A percentile compares a stretch with the other conserved stretches of the same genome.
Evolutionary conservation across 1,140 invertebrate species (phyloP).

Genomic region (Brachionus plicatilis): DNA sequence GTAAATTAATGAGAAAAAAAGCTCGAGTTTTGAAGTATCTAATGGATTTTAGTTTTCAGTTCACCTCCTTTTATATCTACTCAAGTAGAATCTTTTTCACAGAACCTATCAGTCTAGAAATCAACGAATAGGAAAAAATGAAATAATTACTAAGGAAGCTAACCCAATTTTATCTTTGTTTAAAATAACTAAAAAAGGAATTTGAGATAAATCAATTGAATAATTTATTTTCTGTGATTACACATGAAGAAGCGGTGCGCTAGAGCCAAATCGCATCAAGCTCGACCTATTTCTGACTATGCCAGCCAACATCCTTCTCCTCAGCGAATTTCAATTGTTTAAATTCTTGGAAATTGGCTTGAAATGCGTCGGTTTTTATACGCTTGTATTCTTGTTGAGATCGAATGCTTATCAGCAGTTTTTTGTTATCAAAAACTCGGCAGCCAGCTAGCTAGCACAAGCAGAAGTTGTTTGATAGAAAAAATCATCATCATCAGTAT

Average conservation of each 20-base stretch:
- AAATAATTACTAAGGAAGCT: slow-evolving; percentile 1
- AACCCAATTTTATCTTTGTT: not conserved
- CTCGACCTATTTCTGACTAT: not conserved
- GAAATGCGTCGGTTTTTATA: not conserved
- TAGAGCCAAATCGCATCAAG: not conserved
- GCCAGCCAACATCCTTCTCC: not conserved
- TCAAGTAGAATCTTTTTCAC: not conserved
- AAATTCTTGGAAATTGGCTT: not conserved
- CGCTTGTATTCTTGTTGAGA: not conserved
- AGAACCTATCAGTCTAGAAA: not conserved
- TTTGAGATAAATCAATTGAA: not conserved
- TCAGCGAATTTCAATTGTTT: not conserved
- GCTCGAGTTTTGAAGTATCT: not conserved
- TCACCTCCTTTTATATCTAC: slow-evolving; percentile 49
- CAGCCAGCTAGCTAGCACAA: not conserved
- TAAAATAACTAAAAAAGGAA: not conserved
- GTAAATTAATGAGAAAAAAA: not conserved
- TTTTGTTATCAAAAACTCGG: not conserved
- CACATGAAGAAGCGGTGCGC: not conserved
- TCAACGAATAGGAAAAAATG: not conserved
- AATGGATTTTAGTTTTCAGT: slow-evolving; percentile 63
- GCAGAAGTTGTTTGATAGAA: not conserved
- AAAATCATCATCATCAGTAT: not conserved
- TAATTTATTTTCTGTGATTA: not conserved
- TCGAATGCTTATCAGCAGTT: not conserved